Percentiles rank a stretch among this genome's conserved stretches.
phyloP scores from a whole-genome alignment of 2,888 invertebrate species.

The Artemia sp. region DNA sequence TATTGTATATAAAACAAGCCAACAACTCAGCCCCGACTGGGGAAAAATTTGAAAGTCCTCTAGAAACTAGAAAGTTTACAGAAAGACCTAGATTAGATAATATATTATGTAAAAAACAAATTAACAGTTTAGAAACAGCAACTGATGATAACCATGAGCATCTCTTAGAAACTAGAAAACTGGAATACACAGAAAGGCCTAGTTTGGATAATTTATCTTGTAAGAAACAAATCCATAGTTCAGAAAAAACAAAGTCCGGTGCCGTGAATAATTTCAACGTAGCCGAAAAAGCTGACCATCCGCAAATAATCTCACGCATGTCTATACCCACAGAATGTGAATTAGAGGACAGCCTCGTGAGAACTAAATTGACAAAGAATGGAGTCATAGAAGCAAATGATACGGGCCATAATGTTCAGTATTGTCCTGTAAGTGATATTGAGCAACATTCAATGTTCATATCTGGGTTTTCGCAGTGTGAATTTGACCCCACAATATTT shows the following conservation, averaged over 20 bases:
- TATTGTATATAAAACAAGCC: too few relatives aligned
- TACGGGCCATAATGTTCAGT: conserved; percentile 3
- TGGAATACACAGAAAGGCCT: too few relatives aligned
- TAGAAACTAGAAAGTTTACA: too few relatives aligned
- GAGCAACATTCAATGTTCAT: not conserved
- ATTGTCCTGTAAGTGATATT: not conserved
- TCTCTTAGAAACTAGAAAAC: too few relatives aligned
- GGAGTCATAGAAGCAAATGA: not conserved
- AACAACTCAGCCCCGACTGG: too few relatives aligned
- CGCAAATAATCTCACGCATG: conserved; percentile 12
- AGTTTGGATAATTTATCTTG: too few relatives aligned
- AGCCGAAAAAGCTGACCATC: conserved; percentile 7
- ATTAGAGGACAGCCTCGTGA: conserved; percentile 14
- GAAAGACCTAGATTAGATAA: too few relatives aligned
- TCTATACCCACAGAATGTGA: conserved; percentile 8
- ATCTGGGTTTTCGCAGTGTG: conserved; percentile 3
- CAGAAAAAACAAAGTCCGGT: not conserved
- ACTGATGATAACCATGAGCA: too few relatives aligned
- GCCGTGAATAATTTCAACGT: not conserved
- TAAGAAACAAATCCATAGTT: too few relatives aligned
- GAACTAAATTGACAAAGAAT: not conserved
- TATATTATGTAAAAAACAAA: too few relatives aligned
- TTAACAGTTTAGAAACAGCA: too few relatives aligned
- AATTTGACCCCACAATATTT: not conserved
- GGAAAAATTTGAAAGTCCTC: too few relatives aligned